Evolutionary conservation across 2,113 vertebrate genomes (phyloP), one percentile per base, ranked within the genome.

Genomic region (Cichladusa arquata): DNA sequence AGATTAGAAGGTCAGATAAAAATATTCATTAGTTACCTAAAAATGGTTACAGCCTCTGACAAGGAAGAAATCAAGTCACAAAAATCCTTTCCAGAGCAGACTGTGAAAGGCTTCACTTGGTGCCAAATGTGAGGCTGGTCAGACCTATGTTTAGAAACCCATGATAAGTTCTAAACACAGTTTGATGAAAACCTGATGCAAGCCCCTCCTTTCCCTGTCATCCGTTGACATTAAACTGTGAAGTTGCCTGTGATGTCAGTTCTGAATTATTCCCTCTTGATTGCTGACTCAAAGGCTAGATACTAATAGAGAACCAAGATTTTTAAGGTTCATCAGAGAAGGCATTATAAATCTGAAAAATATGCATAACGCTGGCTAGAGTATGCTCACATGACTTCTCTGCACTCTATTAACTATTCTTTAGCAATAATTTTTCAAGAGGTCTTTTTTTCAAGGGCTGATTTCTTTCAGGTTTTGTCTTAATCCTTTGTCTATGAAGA

Each of bases 121-220:
- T 91, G 91, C 92, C 94, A 96, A 96, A 84, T 26, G 42, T 70
- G 61, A 72, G 86, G 91, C 81, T 88, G 90, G 93, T 92, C 81
- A 95, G 82, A 65, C 38, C 92, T 96, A 91, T 96, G 94, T 96
- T 97, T 96, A 97, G 93, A 96, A 95, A 95, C 45, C 64, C 64
- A 86, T 26, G 92, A 78, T 79, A 94, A 88, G 48, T 93, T 93
- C 82, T 89, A 95, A 97, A 96, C 92, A 79, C 56, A 74, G 73
- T 74, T 94, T 97, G 96, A 97, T 96, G 93, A 96, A 93, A 97
- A 96, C 94, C 97, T 93, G 93, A 95, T 95, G 74, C 77, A 81
- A 91, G 53, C 54, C 67, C 96, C 91, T 95, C 88, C 74, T 95
- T 96, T 92, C 83, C 47, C 61, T 96, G 90, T 92, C 95, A 77